Conservation (phyloP, 2,113 vertebrate species). For the Poecilia latipinna region DNA sequence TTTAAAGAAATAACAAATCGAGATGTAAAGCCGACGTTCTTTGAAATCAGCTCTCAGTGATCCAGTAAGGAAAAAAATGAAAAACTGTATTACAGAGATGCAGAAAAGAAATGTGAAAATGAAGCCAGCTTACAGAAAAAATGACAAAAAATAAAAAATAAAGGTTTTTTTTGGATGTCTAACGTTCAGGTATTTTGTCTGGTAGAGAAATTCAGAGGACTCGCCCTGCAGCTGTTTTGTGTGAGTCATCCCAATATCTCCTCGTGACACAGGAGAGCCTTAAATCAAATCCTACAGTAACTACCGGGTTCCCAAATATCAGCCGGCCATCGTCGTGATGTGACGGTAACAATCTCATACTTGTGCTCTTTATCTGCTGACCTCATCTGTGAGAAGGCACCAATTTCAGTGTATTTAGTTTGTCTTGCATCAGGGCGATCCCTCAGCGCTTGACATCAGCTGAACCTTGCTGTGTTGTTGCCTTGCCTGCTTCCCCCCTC, state of each 20-base stretch:
- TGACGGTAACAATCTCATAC: constrained; percentile 37
- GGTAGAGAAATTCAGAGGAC: constrained; percentile 24
- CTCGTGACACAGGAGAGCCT: constrained; percentile 25
- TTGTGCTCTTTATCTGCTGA: constrained; percentile 57
- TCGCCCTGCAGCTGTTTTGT: constrained; percentile 39
- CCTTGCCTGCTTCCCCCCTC: constrained; percentile 37
- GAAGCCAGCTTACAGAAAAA: not conserved
- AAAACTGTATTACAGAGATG: not conserved
- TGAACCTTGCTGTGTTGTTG: constrained; percentile 55
- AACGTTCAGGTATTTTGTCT: constrained; percentile 10
- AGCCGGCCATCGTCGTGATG: constrained; percentile 15
- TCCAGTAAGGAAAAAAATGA: not conserved
- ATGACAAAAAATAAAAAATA: not conserved
- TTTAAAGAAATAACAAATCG: not conserved
- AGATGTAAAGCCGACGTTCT: not conserved
- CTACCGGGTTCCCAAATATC: constrained; percentile 48
- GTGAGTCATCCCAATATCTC: constrained; percentile 54
- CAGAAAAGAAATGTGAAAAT: not conserved
- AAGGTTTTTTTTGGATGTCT: not conserved
- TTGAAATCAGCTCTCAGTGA: not conserved
- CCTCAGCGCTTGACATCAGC: constrained; percentile 61
- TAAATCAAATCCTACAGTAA: constrained; percentile 42
- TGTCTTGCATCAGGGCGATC: constrained; percentile 55
- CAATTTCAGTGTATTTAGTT: constrained; percentile 47
- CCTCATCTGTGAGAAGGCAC: constrained; percentile 45